A percentile compares a stretch with the other conserved stretches of the same genome.
phyloP scores from a whole-genome alignment of 64 coral and sea anemone species.

The Platygyra sinensis region DNA sequence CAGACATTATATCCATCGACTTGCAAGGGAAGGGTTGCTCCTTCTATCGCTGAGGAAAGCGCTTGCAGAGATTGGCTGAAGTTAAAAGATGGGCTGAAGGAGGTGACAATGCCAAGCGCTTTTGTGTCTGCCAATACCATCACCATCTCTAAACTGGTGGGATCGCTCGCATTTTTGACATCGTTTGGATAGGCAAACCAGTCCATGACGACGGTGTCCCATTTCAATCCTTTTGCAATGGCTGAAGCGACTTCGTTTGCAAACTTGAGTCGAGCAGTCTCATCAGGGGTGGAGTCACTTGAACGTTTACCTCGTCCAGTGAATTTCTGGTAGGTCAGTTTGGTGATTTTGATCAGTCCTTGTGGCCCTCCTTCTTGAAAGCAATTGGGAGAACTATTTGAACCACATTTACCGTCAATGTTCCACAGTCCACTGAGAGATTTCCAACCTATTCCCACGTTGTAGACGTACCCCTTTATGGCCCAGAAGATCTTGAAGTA shows the following conservation, averaged over 20 bases:
- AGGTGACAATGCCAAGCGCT: background rate
- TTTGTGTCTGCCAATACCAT: conserved; percentile 58
- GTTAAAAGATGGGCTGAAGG: background rate
- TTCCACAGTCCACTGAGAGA: conserved; percentile 42
- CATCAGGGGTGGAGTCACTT: background rate
- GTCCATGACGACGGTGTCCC: conserved; percentile 47
- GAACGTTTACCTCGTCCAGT: too few relatives aligned
- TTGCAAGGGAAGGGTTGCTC: conserved; percentile 13
- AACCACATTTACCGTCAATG: background rate
- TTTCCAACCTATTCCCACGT: conserved; percentile 12
- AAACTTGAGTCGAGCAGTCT: background rate
- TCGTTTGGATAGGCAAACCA: conserved; percentile 27
- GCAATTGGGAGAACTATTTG: background rate
- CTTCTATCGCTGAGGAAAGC: conserved; percentile 26
- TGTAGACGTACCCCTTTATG: conserved; percentile 14
- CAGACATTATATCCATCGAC: conserved; percentile 39
- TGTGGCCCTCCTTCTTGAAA: background rate
- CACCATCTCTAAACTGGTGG: background rate
- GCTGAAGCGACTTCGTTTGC: conserved; percentile 26
- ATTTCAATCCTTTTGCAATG: conserved; percentile 30
- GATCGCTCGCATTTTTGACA: background rate
- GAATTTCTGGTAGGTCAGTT: too few relatives aligned
- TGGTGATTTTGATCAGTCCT: too few relatives aligned
- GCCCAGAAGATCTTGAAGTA: conserved; percentile 38
- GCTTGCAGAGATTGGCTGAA: conserved; percentile 11